These are phyloP conservation scores for Diprion similis DNA, from an alignment of 1,140 invertebrate genomes.

Conservation along the genomic window DNA sequence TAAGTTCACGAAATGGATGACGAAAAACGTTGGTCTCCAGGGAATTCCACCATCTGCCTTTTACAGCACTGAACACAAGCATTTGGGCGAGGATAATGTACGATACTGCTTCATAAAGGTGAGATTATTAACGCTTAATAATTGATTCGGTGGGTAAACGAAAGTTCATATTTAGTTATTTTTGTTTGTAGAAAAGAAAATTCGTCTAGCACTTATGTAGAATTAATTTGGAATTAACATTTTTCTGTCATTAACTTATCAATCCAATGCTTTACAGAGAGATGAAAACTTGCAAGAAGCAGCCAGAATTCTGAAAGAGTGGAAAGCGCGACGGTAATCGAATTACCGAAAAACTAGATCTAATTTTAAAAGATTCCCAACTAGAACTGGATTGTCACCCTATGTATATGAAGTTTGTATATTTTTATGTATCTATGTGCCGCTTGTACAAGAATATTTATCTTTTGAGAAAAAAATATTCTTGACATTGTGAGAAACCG, in stretches of 20 bases:
- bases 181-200: constrained; percentile 9
- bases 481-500: neutral
- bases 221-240: constrained; percentile 23
- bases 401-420: neutral
- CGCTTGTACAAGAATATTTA: neutral
- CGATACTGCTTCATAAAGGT: constrained; percentile 96
- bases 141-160: neutral
- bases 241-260: neutral
- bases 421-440: neutral
- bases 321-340: constrained; percentile 58
- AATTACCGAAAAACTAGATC: neutral
- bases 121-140: constrained; percentile 34
- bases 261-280: constrained; percentile 63
- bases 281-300: constrained; percentile 79
- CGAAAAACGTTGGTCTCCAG: constrained; percentile 90
- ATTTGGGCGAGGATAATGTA: constrained; percentile 86
- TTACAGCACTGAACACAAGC: constrained; percentile 84
- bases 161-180: neutral
- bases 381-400: neutral
- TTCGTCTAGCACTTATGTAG: constrained; percentile 19
- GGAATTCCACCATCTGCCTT: constrained; percentile 95
- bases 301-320: constrained; percentile 68
- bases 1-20: constrained; percentile 94
- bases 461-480: neutral
- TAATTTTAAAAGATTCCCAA: neutral